Base-by-base conservation (phyloP, 2,797 vertebrate genomes). In the Lacerta agilis region DNA sequence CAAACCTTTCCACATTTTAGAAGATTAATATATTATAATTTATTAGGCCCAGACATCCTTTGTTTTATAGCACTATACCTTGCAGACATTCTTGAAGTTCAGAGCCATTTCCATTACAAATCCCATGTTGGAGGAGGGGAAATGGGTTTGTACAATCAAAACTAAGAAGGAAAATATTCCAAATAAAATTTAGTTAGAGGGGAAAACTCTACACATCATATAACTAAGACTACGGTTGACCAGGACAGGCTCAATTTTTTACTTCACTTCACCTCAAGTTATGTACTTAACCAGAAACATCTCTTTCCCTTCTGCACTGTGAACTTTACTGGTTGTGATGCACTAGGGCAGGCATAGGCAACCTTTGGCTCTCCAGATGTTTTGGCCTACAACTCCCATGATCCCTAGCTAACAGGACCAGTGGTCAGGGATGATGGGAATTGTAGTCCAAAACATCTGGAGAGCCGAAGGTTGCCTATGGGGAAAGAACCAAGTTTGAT, bases 131-230 rank as follows among this genome's bases (percentile, higher is more conserved):
- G 29, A n/a, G 23, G 41, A 5, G 79, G 58, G 17, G 17, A 18
- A 69, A 83, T 58, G 6, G 0, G 83, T 75, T 72, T 72, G 10
- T 49, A 13, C 83, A 23, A 87, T 75, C 29, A 67, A 25, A 86
- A 64, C 27, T 43, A 80, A 86, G 89, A n/a, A 88, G 27, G 41
- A 90, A 79, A 93, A 89, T 83, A 79, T 4, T 69, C 81, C 5
- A 43, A 77, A 86, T 66, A 84, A 90, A 66, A 2, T 15, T 58
- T 1, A 3, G 9, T 79, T 89, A 82, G 87, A 90, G 1, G 61
- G 0, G 45, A 72, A 78, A 17, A 86, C 0, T 36, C 0, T 49
- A 1, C 0, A 73, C 55, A 45, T 79, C 41, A 83, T 73, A 33
- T 3, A 80, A 1, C 2, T 83, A 87, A 78, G 1, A 79, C 86